Evolutionary conservation across 2,797 vertebrate species (phyloP), one percentile per base, ranked within the genome.

Genomic region (Centropyge bicolor): DNA sequence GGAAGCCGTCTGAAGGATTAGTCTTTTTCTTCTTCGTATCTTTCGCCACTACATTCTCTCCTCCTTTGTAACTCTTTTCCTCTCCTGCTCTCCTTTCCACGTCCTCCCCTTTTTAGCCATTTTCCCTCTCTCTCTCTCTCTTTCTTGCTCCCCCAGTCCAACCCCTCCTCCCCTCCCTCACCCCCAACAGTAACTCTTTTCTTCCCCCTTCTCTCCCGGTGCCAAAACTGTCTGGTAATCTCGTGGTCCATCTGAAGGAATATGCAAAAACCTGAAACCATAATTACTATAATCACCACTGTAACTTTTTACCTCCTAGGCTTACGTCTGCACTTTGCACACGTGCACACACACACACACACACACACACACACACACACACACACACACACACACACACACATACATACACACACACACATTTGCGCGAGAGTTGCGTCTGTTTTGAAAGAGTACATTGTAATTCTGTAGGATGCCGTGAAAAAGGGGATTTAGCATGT

Each of bases 191-290:
- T 84, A 88, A 86, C 86, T 73, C 81, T 80, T 78, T 85, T 46
- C 22, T 67, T 14, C n/a, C 62, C 60, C 20, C 46, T 4, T n/a
- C 19, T 73, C 51, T 54, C 55, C 66, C 70, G 19, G 24, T 76
- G 85, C 85, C 83, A 87, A 85, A 85, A 70, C 67, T 79, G 75
- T 82, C 83, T 86, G 84, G 80, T 92, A 90, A 92, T 92, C 90
- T 90, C 59, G 77, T 71, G 86, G 85, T 86, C 92, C 84, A 89
- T 94, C 89, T 82, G 60, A 89, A 73, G 64, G 85, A 88, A 91
- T 89, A 93, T 86, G 78, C 79, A 83, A 92, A 92, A 94, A 94
- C 86, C 77, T 92, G 88, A 93, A 92, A 92, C 90, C 90, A 92
- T 94, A 92, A 93, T 92, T 93, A 90, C 89, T 84, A 74, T 93